A percentile compares a stretch with the other conserved stretches of the same genome.
Conservation (phyloP, 2,113 vertebrate genomes). For the Anarrhichthys ocellatus region DNA sequence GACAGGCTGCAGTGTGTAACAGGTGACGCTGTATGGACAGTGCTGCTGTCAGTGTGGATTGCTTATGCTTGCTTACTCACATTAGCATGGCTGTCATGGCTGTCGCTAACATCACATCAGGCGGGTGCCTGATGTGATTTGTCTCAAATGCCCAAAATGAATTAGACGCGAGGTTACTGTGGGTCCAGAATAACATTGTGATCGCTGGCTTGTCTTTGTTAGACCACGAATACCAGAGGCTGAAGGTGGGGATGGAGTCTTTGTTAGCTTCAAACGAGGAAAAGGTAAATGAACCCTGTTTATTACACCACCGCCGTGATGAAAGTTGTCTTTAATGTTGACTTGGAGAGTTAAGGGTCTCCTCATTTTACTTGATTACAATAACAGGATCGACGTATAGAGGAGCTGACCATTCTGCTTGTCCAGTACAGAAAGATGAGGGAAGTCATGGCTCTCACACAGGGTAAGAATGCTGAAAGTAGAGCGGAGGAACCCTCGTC, state of each 20-base stretch:
- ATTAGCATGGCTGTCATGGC: conserved; percentile 65
- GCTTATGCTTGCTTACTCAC: conserved; percentile 53
- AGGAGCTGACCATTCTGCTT: conserved; percentile 89
- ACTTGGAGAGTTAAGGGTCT: neutral
- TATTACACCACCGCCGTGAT: neutral
- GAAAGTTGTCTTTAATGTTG: neutral
- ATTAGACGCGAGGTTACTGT: neutral
- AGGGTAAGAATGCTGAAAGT: conserved; percentile 62
- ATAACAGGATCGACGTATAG: conserved; percentile 91
- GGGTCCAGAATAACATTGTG: conserved; percentile 15
- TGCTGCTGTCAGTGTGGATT: conserved; percentile 57
- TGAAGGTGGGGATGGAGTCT: conserved; percentile 94
- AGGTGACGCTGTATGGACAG: conserved; percentile 48
- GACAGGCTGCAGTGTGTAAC: conserved; percentile 23
- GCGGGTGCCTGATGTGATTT: neutral
- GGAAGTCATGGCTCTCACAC: conserved; percentile 79
- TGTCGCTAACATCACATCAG: conserved; percentile 21
- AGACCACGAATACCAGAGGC: conserved; percentile 94
- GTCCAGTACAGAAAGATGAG: conserved; percentile 89
- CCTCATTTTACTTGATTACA: neutral
- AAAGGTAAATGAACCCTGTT: conserved; percentile 84
- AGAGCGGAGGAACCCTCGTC: rapidly evolving
- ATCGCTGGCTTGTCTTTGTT: conserved; percentile 16
- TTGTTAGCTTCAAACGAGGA: conserved; percentile 92
- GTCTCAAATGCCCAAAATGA: conserved; percentile 35